Evolutionary conservation across 1,140 invertebrate species (phyloP).

Genomic region (Drosophila punjabiensis): DNA sequence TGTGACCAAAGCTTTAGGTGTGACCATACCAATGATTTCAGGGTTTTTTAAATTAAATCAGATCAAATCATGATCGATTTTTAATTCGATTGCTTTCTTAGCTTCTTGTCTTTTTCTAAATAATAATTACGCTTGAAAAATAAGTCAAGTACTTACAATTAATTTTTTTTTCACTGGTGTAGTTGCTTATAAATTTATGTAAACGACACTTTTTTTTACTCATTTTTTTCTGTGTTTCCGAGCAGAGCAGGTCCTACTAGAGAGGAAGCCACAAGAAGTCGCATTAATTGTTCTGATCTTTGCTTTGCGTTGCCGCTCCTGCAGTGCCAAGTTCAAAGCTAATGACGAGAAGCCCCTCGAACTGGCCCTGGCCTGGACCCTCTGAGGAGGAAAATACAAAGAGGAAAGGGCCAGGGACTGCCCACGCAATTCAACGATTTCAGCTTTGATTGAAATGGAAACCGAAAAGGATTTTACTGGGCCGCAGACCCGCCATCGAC

Average conservation of each 20-base stretch:
- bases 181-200: not conserved
- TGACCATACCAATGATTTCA: too few species aligned
- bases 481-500: constrained; percentile 19
- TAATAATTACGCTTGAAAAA: not conserved
- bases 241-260: not conserved
- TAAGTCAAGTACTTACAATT: fast-evolving
- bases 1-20: too few species aligned
- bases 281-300: constrained; percentile 63
- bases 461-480: constrained; percentile 57
- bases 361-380: constrained; percentile 17
- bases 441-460: constrained; percentile 77
- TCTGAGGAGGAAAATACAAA: not conserved
- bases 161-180: not conserved
- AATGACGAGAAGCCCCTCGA: constrained; percentile 60
- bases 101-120: not conserved
- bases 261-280: constrained; percentile 60
- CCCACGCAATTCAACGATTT: constrained; percentile 34
- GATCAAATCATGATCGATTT: not conserved
- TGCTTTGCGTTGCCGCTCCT: constrained; percentile 17
- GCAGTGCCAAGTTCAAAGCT: constrained; percentile 67
- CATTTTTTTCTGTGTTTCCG: constrained; percentile 11
- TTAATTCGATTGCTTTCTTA: not conserved
- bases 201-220: too few species aligned
- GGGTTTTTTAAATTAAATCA: too few species aligned
- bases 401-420: not conserved